Evolutionary conservation across 2,113 vertebrate species (phyloP).

Genomic region (Cyphomyrus plagiostoma): DNA sequence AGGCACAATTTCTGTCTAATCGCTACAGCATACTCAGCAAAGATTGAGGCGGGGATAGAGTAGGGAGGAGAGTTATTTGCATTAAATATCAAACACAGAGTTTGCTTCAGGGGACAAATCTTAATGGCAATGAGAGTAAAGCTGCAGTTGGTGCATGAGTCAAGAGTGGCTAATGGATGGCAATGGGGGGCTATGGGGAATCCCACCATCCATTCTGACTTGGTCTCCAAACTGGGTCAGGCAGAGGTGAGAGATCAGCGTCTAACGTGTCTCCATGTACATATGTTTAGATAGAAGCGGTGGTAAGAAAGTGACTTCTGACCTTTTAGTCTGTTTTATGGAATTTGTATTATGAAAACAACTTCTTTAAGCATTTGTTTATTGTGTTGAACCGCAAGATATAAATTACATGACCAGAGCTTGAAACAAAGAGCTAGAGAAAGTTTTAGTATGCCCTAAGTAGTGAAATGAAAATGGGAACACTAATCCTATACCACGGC

Average conservation of each 20-base stretch:
- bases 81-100: background rate
- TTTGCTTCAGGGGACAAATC: background rate
- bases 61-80: background rate
- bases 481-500: background rate
- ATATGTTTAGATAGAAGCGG: slow-evolving; percentile 20
- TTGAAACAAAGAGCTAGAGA: background rate
- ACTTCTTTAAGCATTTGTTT: background rate
- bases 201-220: background rate
- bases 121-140: background rate
- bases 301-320: background rate
- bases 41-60: background rate
- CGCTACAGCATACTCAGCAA: background rate
- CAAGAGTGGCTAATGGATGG: background rate
- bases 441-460: background rate
- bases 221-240: slow-evolving; percentile 12
- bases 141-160: background rate
- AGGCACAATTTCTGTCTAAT: background rate
- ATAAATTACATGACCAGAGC: background rate
- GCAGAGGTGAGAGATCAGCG: slow-evolving; percentile 10
- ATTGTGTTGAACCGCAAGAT: background rate
- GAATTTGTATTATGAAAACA: background rate
- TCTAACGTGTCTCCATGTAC: slow-evolving; percentile 3
- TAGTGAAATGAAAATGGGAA: background rate
- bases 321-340: background rate
- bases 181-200: background rate